phyloP scores from a whole-genome alignment of 2,797 vertebrate genomes.

The Chrysocyon brachyurus region DNA sequence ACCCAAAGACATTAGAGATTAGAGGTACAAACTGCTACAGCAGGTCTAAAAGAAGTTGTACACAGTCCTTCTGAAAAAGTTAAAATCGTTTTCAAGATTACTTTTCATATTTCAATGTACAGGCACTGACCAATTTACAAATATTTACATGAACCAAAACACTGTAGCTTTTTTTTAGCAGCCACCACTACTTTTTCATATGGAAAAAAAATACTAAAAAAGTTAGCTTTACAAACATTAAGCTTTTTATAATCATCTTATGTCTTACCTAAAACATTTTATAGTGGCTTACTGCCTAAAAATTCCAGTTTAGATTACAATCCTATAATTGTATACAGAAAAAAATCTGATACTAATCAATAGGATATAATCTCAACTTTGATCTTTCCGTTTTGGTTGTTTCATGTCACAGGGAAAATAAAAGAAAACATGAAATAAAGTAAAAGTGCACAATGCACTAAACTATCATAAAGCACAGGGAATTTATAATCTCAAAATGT shows the following conservation, averaged over 20 bases:
- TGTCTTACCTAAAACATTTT: conserved; percentile 73
- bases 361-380: conserved; percentile 77
- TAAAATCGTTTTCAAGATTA: conserved; percentile 80
- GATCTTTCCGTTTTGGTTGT: conserved; percentile 60
- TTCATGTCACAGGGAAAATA: conserved; percentile 74
- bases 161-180: conserved; percentile 76
- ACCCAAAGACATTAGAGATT: conserved; percentile 73
- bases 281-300: conserved; percentile 79
- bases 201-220: conserved; percentile 81
- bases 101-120: conserved; percentile 82
- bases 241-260: conserved; percentile 65
- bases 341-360: conserved; percentile 64
- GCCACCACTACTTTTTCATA: conserved; percentile 72
- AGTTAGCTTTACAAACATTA: conserved; percentile 73
- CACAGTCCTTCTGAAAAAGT: conserved; percentile 78
- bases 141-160: conserved; percentile 84
- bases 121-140: conserved; percentile 82
- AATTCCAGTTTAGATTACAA: conserved; percentile 83
- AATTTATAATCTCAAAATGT: conserved; percentile 42
- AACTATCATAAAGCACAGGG: conserved; percentile 74
- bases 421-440: conserved; percentile 73
- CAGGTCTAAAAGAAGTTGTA: conserved; percentile 81
- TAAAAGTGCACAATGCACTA: conserved; percentile 79
- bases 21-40: conserved; percentile 85
- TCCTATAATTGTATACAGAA: conserved; percentile 60